phyloP scores from a whole-genome alignment of 2,797 vertebrate species.

The Brachyalestes nurse region DNA sequence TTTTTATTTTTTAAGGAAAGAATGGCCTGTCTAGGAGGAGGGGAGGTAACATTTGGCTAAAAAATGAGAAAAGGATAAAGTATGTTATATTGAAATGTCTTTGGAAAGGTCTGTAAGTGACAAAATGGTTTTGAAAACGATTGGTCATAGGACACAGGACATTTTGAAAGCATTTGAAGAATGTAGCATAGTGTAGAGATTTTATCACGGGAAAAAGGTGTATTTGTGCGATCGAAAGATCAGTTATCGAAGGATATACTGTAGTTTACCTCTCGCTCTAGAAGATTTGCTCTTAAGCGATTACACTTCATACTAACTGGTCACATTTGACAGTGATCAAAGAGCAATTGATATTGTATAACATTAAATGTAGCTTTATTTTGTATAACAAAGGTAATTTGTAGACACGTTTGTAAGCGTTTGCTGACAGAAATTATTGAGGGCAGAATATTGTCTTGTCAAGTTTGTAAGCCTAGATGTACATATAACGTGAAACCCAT shows the following conservation, averaged over 20 bases:
- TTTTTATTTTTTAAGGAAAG: slow-evolving; percentile 29
- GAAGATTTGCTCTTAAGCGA: slow-evolving; percentile 37
- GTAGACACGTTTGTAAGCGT: slow-evolving; percentile 55
- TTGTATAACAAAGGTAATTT: slow-evolving; percentile 50
- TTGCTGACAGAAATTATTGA: slow-evolving; percentile 33
- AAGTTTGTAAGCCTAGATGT: slow-evolving; percentile 52
- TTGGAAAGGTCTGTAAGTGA: slow-evolving; percentile 31
- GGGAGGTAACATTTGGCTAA: not conserved
- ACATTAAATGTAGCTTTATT: slow-evolving; percentile 60
- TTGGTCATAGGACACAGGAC: slow-evolving; percentile 55
- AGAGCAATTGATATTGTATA: slow-evolving; percentile 49
- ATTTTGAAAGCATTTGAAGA: slow-evolving; percentile 35
- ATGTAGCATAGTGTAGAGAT: slow-evolving; percentile 35
- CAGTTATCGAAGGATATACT: slow-evolving; percentile 38
- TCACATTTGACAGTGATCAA: slow-evolving; percentile 52
- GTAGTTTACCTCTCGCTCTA: slow-evolving; percentile 65
- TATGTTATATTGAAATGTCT: slow-evolving; percentile 46
- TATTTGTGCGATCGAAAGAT: slow-evolving; percentile 7
- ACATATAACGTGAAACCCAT: slow-evolving; percentile 57
- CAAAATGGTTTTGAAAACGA: slow-evolving; percentile 54
- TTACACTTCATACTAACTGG: slow-evolving; percentile 55
- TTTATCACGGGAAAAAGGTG: slow-evolving; percentile 15
- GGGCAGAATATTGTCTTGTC: slow-evolving; percentile 32
- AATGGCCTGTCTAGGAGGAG: slow-evolving; percentile 23
- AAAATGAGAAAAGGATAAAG: slow-evolving; percentile 52